Evolutionary conservation across 1,140 invertebrate genomes (phyloP), one percentile per base, ranked within the genome.

Genomic region (Ceratina australensis): DNA sequence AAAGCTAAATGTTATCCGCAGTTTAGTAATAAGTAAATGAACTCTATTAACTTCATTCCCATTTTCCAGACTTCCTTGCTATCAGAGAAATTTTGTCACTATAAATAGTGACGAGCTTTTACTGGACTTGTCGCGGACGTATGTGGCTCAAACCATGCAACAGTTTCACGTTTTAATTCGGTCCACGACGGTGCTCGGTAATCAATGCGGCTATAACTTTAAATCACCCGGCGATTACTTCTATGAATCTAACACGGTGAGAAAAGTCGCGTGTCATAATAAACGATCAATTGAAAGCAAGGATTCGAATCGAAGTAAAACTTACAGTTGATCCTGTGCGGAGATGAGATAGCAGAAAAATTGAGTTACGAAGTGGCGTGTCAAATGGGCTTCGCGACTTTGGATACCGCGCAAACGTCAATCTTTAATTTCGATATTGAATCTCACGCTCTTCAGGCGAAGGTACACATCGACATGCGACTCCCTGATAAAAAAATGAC

Each of bases 121-220:
- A 49, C 89, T 91, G 13, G 93, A 95, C 79, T 93, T 96, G 54
- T 94, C 93, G 26, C 92, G 93, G 15, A 96, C 97, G 91, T 98
- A 97, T 88, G 93, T 93, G 69, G 93, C 94, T 20, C 95, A 98
- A 91, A 94, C 97, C 66, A 93, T 98, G 65, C 97, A 98, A 89
- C 97, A 98, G 91, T 95, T 98, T 89, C 97, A 98, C 88, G 96
- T 98, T 7, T 92, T 98, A 28, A 95, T 98, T 0, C 92, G 98
- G 15, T 97, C 97, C 0, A 92, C 98, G 26, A 97, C 98, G 88
- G 96, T 98, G 2, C 94, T 98, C 54, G 97, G 97, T 16, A 98
- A 98, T 93, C 97, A 97, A 3, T 97, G 96, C 89, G 95, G 96
- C n/a, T 89, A 89, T 54, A 90, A 90, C 54, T 87, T 87, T 13